Conservation (phyloP, 2,113 vertebrate genomes). For the Ariopsis seemanni region DNA sequence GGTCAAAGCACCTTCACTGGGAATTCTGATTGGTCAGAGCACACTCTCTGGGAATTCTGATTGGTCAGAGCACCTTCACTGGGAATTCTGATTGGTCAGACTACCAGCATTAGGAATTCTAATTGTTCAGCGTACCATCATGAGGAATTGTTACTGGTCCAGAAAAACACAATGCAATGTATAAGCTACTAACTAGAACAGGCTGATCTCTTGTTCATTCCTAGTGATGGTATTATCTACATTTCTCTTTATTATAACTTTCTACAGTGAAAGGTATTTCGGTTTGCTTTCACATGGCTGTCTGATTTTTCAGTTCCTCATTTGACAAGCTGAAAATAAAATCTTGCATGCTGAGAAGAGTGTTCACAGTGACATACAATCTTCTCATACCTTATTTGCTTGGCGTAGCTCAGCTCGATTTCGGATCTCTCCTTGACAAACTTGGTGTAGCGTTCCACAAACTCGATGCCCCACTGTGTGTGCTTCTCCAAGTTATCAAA, state of each 20-base stretch:
- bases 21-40: neutral
- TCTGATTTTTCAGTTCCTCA: neutral
- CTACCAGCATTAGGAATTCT: no score
- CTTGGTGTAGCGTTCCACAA: conserved; percentile 75
- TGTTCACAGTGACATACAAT: neutral
- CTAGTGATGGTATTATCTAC: neutral
- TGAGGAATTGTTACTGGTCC: neutral
- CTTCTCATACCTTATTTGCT: conserved; percentile 72
- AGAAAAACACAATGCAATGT: neutral
- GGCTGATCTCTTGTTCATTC: neutral
- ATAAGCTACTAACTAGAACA: neutral
- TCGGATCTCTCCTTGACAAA: conserved; percentile 74
- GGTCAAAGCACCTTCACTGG: neutral
- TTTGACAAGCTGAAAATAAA: neutral
- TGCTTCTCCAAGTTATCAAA: conserved; percentile 76
- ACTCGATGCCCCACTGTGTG: conserved; percentile 76
- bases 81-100: neutral
- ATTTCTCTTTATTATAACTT: neutral
- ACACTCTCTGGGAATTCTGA: neutral
- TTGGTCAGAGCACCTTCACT: neutral
- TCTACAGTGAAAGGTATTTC: neutral
- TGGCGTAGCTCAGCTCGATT: conserved; percentile 75
- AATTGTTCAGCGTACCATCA: neutral
- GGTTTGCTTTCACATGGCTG: neutral
- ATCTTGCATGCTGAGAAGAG: neutral